Percentiles rank a stretch among this genome's conserved stretches.
Conservation (phyloP, 1,140 invertebrate genomes). For the Sarcophaga peregrina region DNA sequence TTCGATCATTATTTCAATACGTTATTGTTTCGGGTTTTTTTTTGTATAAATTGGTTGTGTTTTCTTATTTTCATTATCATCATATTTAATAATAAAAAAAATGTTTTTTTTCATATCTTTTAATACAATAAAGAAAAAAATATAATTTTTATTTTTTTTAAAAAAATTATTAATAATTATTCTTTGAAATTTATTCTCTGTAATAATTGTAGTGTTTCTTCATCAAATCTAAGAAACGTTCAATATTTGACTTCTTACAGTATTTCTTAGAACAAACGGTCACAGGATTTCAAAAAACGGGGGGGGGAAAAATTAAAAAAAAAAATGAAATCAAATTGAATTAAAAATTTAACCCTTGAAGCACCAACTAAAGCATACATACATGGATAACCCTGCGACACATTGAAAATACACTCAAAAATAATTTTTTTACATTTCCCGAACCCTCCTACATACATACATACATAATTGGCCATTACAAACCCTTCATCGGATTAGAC, state of each 20-base stretch:
- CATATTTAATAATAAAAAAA: not conserved
- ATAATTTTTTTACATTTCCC: too few species aligned
- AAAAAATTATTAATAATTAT: not conserved
- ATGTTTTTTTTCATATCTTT: not conserved
- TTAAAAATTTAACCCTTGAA: not conserved
- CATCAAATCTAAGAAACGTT: too few species aligned
- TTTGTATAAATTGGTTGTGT: constrained; percentile 13
- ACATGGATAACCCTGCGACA: too few species aligned
- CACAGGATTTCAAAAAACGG: constrained; percentile 57
- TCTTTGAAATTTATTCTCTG: too few species aligned
- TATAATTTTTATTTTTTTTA: not conserved
- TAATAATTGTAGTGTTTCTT: too few species aligned
- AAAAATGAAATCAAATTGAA: not conserved
- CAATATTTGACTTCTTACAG: too few species aligned
- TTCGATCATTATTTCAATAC: constrained; percentile 17
- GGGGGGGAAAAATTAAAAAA: constrained; percentile 38
- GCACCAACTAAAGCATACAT: too few species aligned
- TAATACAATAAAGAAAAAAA: not conserved
- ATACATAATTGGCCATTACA: too few species aligned
- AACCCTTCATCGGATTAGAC: too few species aligned
- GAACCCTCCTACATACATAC: too few species aligned
- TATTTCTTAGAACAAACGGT: constrained; percentile 54
- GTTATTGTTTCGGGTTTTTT: constrained; percentile 5
- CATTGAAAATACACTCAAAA: too few species aligned
- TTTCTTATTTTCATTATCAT: not conserved